These are phyloP conservation scores for Drosophila vallismaia DNA, from an alignment of 2,888 invertebrate genomes.

Conservation along the genomic window DNA sequence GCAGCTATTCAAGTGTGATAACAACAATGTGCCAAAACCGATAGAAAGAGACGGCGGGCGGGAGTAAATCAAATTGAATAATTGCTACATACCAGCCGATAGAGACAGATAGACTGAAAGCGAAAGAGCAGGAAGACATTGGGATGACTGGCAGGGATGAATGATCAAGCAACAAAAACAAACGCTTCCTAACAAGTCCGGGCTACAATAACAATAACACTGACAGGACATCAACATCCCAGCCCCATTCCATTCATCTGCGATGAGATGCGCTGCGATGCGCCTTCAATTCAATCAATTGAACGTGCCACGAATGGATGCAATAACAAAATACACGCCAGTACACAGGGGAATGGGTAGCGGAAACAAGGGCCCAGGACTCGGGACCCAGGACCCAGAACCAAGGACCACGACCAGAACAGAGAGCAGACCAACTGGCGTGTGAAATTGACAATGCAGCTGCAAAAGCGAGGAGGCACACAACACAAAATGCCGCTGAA, in stretches of 20 bases:
- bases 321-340: constrained; percentile 56
- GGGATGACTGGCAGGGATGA: constrained; percentile 31
- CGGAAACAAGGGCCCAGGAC: constrained; percentile 6
- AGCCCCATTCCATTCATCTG: constrained; percentile 39
- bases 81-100: constrained; percentile 62
- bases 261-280: constrained; percentile 48
- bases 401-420: constrained; percentile 13
- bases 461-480: constrained; percentile 40
- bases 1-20: constrained; percentile 73
- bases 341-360: neutral
- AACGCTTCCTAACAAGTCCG: constrained; percentile 59
- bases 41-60: constrained; percentile 12
- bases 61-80: constrained; percentile 75
- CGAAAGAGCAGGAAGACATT: constrained; percentile 6
- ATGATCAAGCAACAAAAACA: constrained; percentile 43
- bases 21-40: constrained; percentile 55
- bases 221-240: constrained; percentile 15
- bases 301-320: constrained; percentile 76
- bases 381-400: constrained; percentile 27
- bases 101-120: neutral
- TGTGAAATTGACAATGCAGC: constrained; percentile 77
- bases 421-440: constrained; percentile 57
- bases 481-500: neutral
- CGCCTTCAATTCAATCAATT: constrained; percentile 77
- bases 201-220: constrained; percentile 55